Percentiles rank a stretch among this genome's conserved stretches.
These are phyloP conservation scores for Amblyjoppa proteus DNA, from an alignment of 2,888 invertebrate genomes.

Conservation along the genomic window DNA sequence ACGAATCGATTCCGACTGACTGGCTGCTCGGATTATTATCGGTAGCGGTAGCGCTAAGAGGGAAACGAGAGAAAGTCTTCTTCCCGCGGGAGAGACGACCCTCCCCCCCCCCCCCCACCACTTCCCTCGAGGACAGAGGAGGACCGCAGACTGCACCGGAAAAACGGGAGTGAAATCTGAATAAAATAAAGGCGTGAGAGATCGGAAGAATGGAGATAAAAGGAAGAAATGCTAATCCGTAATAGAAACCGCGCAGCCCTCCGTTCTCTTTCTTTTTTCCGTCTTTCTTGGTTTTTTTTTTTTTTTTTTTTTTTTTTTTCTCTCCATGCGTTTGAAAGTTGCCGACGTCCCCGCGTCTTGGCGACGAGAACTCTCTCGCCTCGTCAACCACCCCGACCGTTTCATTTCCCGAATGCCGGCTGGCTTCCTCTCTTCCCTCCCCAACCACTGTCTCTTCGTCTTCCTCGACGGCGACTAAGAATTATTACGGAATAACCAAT, in stretches of 20 bases:
- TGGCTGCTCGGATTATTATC: slow-evolving; percentile 38
- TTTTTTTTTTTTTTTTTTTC: slow-evolving; percentile 15
- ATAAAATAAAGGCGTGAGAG: slow-evolving; percentile 29
- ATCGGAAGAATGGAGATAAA: slow-evolving; percentile 27
- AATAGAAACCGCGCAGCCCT: slow-evolving; percentile 33
- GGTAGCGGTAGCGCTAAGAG: neutral
- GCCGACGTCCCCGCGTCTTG: slow-evolving; percentile 5
- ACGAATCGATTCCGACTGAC: slow-evolving; percentile 21
- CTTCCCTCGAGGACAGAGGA: slow-evolving; percentile 6
- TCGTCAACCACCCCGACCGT: slow-evolving; percentile 50
- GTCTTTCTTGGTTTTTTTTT: neutral
- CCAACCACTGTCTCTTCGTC: slow-evolving; percentile 4
- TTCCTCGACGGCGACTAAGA: slow-evolving; percentile 40
- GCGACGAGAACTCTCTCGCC: slow-evolving; percentile 37
- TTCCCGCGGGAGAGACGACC: neutral
- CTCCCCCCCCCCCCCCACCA: neutral
- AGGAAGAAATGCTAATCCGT: slow-evolving; percentile 48
- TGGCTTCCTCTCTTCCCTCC: neutral
- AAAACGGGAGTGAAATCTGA: slow-evolving; percentile 26
- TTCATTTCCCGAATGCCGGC: slow-evolving; percentile 48
- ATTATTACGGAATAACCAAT: slow-evolving; percentile 71
- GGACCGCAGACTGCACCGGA: slow-evolving; percentile 14
- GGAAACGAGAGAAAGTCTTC: neutral
- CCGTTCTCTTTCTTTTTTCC: neutral
- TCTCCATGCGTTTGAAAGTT: slow-evolving; percentile 35